Conservation (phyloP, 2,797 vertebrate genomes). For the Trematomus bernacchii region DNA sequence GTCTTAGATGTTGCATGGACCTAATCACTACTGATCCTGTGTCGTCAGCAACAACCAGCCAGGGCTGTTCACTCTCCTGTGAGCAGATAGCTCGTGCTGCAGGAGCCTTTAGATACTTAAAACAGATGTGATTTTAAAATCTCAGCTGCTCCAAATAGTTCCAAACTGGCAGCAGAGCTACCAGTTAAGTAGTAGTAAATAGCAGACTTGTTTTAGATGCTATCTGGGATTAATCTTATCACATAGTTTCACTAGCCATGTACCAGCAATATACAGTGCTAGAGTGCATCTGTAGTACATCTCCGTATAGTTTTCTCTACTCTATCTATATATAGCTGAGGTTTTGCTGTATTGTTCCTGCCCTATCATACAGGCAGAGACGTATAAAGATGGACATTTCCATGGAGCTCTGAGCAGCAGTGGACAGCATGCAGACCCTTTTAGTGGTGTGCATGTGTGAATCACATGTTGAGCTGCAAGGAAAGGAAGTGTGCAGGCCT, state of each 20-base stretch:
- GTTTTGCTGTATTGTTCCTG: constrained; percentile 40
- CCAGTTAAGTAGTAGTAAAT: background rate
- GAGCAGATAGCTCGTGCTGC: constrained; percentile 4
- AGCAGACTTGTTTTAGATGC: constrained; percentile 1
- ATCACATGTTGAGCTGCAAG: constrained; percentile 78
- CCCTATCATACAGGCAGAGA: constrained; percentile 44
- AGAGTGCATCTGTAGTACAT: background rate
- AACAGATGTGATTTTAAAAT: background rate
- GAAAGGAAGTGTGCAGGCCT: constrained; percentile 73
- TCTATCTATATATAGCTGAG: constrained; percentile 23
- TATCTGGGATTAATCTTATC: constrained; percentile 15
- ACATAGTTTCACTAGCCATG: background rate
- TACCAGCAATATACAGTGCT: background rate
- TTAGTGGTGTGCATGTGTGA: constrained; percentile 70
- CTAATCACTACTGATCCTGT: background rate
- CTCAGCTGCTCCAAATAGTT: constrained; percentile 9
- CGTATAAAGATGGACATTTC: constrained; percentile 78
- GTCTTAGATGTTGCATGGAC: background rate
- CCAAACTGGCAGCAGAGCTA: background rate
- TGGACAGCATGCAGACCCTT: constrained; percentile 62
- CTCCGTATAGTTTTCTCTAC: constrained; percentile 6
- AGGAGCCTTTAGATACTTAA: constrained; percentile 7
- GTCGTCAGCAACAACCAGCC: background rate
- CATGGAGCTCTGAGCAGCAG: constrained; percentile 50
- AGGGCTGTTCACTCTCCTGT: background rate